Evolutionary conservation across 2,797 vertebrate genomes (phyloP), one percentile per base, ranked within the genome.

Genomic region (Malacoraja senta): DNA sequence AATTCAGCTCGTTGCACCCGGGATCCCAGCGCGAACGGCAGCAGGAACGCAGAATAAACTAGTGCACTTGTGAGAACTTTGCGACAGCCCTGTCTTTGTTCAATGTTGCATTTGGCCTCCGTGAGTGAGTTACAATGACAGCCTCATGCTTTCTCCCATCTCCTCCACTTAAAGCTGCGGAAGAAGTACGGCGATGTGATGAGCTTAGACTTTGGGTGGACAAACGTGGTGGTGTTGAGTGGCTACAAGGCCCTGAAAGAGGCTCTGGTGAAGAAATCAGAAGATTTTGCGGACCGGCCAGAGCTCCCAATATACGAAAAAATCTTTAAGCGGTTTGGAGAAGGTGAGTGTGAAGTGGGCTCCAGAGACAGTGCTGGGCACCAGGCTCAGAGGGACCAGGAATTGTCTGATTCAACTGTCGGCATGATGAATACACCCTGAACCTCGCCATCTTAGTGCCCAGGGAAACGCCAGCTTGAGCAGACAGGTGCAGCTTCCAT

Each of bases 201-300:
- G 8, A 93, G 32, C 13, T 6, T 94, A 1, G 74, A 94, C 44
- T n/a, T 17, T 58, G 94, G 94, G 53, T 94, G 94, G 94, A 72
- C 77, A 29, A 93, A 93, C 17, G 6, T 65, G 1, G 93, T 94
- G 38, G 71, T 94, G 1, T 21, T 94, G 21, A 94, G 63, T 63
- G 94, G 94, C n/a, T 94, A 91, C 79, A 93, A 94, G 65, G 78
- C 78, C 9, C 81, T 94, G 65, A 94, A 94, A 21, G 94, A 94
- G 91, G 93, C 93, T 1, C 26, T 94, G 90, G 81, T 94, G 71
- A 84, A 93, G 35, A 94, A 93, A 61, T 90, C 93, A 1, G 94
- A 94, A 21, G 93, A 94, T 10, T 94, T 94, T 13, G 74, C 81
- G 29, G 94, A 94, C n/a, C 93, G 94, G 13, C 93, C 94, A 9